Percentiles rank a stretch among this genome's conserved stretches.
Conservation (phyloP, 2,113 vertebrate genomes). For the Chaetops frenatus region DNA sequence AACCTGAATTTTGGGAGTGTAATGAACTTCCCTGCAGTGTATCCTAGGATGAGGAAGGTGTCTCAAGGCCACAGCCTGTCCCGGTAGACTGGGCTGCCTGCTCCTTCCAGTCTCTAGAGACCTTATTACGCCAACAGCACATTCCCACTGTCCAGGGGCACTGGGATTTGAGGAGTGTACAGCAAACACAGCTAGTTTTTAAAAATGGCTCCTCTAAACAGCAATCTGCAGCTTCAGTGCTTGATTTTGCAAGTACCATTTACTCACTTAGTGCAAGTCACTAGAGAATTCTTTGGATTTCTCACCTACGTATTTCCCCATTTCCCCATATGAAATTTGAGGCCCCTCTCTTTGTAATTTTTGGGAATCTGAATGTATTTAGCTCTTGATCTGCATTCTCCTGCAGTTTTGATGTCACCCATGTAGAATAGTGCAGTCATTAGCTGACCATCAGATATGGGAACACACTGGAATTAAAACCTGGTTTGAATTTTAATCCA, state of each 20-base stretch:
- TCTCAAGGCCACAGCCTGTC: background rate
- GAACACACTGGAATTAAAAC: background rate
- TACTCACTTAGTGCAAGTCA: slow-evolving; percentile 39
- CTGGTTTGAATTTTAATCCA: slow-evolving; percentile 18
- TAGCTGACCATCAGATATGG: slow-evolving; percentile 17
- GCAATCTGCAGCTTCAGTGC: slow-evolving; percentile 23
- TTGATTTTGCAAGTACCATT: slow-evolving; percentile 62
- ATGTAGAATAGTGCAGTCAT: background rate
- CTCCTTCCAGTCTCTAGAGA: background rate
- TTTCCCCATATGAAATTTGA: background rate
- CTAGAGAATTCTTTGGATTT: slow-evolving; percentile 40
- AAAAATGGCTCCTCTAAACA: slow-evolving; percentile 11
- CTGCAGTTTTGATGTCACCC: background rate
- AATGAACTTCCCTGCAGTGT: background rate
- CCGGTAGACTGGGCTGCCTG: background rate
- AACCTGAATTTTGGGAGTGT: background rate
- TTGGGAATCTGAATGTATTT: background rate
- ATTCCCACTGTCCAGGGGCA: background rate
- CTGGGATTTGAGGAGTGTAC: slow-evolving; percentile 11
- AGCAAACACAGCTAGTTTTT: background rate
- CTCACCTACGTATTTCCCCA: background rate
- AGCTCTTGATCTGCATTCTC: background rate
- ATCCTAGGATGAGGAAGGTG: background rate
- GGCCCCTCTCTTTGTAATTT: background rate
- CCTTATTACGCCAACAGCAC: background rate